Percentiles rank a stretch among this genome's conserved stretches.
Conservation (phyloP, 1,140 invertebrate species). For the Drosophila parvula region DNA sequence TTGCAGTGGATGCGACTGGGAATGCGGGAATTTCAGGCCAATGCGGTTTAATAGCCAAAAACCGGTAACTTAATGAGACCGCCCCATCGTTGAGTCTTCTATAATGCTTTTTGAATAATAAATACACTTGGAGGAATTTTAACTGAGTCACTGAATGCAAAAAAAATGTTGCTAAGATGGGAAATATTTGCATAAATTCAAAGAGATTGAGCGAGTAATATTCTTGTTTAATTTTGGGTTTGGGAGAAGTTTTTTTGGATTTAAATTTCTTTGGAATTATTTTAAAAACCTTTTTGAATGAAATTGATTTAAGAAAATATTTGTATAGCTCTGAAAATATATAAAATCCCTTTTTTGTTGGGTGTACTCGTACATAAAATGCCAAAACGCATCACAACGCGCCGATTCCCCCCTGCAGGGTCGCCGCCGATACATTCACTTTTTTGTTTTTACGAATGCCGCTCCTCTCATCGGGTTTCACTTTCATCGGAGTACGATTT, state of each 20-base stretch:
- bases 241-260: no score
- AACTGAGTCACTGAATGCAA: background rate
- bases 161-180: background rate
- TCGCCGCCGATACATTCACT: slow-evolving; percentile 35
- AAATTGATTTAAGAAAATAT: no score
- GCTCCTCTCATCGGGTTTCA: slow-evolving; percentile 44
- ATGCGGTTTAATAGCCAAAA: slow-evolving; percentile 60
- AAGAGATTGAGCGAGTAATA: background rate
- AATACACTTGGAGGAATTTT: background rate
- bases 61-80: slow-evolving; percentile 65
- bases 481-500: slow-evolving; percentile 47
- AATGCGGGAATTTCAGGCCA: slow-evolving; percentile 60
- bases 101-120: slow-evolving; percentile 47
- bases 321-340: background rate
- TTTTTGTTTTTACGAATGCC: slow-evolving; percentile 15
- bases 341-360: background rate
- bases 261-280: no score
- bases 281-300: no score
- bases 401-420: slow-evolving; percentile 9
- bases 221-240: no score
- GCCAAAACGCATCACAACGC: slow-evolving; percentile 38
- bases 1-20: slow-evolving; percentile 42
- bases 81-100: slow-evolving; percentile 24
- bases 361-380: slow-evolving; percentile 15
- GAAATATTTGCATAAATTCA: background rate